Conservation (phyloP, 2,888 invertebrate genomes). For the Hermodice carunculata region DNA sequence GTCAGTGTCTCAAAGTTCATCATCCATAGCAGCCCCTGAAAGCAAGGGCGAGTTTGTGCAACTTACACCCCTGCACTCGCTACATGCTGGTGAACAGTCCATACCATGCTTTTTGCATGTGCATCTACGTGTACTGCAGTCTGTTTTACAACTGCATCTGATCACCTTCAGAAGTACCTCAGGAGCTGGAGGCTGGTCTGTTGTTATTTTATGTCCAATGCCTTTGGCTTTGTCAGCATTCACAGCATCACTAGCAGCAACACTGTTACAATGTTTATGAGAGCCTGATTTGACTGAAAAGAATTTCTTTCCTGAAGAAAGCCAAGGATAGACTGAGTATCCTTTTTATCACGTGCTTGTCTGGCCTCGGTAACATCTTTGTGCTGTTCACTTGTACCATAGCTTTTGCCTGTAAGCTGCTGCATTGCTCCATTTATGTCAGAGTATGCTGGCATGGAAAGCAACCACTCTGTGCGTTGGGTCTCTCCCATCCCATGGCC, state of each 20-base stretch:
- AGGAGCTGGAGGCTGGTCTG: slow-evolving; percentile 36
- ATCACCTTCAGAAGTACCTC: slow-evolving; percentile 34
- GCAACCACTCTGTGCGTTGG: slow-evolving; percentile 29
- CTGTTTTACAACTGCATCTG: slow-evolving; percentile 36
- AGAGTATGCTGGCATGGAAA: slow-evolving; percentile 37
- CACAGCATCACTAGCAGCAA: slow-evolving; percentile 30
- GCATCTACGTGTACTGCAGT: slow-evolving; percentile 34
- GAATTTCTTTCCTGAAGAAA: slow-evolving; percentile 39
- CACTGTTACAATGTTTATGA: slow-evolving; percentile 45
- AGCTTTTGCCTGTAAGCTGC: slow-evolving; percentile 17
- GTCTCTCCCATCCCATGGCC: slow-evolving; percentile 23
- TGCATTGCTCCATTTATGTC: slow-evolving; percentile 35
- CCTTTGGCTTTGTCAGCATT: slow-evolving; percentile 38
- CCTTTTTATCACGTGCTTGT: slow-evolving; percentile 31
- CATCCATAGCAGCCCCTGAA: too few relatives aligned
- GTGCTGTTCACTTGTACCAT: slow-evolving; percentile 20
- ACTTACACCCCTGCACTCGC: slow-evolving; percentile 22
- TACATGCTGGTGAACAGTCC: slow-evolving; percentile 23
- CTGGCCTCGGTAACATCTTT: slow-evolving; percentile 28
- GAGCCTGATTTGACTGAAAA: slow-evolving; percentile 23
- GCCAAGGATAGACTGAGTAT: slow-evolving; percentile 22
- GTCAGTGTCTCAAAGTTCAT: too few relatives aligned
- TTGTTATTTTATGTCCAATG: slow-evolving; percentile 30
- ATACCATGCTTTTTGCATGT: slow-evolving; percentile 18
- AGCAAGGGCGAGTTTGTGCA: too few relatives aligned